phyloP scores from a whole-genome alignment of 1,140 invertebrate genomes.

The Phthorimaea operculella region DNA sequence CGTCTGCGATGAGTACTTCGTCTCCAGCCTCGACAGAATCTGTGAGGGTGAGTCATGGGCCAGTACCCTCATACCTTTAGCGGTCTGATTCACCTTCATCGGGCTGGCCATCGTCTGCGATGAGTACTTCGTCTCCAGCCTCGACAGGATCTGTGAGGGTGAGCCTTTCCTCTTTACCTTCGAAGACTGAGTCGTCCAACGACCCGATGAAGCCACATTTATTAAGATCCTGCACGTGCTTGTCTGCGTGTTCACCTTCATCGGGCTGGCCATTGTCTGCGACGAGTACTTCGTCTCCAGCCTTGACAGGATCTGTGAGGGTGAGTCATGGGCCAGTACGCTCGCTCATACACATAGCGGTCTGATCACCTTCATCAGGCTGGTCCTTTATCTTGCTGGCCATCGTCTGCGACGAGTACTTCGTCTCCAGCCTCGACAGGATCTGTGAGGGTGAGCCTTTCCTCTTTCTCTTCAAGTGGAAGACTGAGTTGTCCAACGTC shows the following conservation, averaged over 20 bases:
- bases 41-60: too few species aligned
- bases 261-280: slow-evolving; percentile 91
- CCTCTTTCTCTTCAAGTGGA: too few species aligned
- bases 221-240: slow-evolving; percentile 87
- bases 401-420: slow-evolving; percentile 94
- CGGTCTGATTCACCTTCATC: slow-evolving; percentile 92
- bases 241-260: slow-evolving; percentile 88
- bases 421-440: slow-evolving; percentile 89
- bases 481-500: too few species aligned
- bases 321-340: slow-evolving; percentile 73
- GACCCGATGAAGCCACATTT: too few species aligned
- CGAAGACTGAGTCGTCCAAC: too few species aligned
- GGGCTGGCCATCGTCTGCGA: slow-evolving; percentile 93
- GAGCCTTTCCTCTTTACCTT: too few species aligned
- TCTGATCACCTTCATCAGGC: slow-evolving; percentile 87
- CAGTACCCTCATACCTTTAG: too few species aligned
- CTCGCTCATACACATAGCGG: slow-evolving; percentile 83
- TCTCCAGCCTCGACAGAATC: slow-evolving; percentile 87
- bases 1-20: slow-evolving; percentile 95
- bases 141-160: slow-evolving; percentile 90
- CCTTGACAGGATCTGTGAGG: slow-evolving; percentile 88
- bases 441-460: slow-evolving; percentile 93
- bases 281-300: slow-evolving; percentile 95
- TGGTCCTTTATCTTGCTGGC: slow-evolving; percentile 91
- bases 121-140: slow-evolving; percentile 92